phyloP scores from a whole-genome alignment of 2,888 invertebrate genomes.

The Eupithecia pulchellata region DNA sequence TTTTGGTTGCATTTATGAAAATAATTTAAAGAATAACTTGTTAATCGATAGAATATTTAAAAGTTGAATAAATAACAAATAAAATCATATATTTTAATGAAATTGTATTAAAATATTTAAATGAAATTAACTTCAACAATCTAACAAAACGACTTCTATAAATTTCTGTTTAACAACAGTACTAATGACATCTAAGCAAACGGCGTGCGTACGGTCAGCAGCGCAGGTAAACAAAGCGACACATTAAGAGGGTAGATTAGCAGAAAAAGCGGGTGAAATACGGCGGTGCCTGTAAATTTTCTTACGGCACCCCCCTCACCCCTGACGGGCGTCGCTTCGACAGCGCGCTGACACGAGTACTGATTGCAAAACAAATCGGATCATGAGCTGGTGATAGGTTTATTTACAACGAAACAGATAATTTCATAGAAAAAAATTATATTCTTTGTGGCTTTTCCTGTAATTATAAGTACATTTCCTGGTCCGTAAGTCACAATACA shows the following conservation, averaged over 20 bases:
- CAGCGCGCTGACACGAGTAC: conserved; percentile 76
- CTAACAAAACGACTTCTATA: background rate
- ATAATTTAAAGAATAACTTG: background rate
- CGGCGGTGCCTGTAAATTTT: conserved; percentile 84
- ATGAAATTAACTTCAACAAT: background rate
- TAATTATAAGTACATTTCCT: background rate
- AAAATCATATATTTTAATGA: too few relatives aligned
- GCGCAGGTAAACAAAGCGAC: conserved; percentile 84
- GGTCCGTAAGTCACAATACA: background rate
- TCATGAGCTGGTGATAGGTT: background rate
- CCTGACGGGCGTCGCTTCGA: conserved; percentile 78
- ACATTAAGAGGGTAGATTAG: conserved; percentile 84
- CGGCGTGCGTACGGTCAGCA: conserved; percentile 76
- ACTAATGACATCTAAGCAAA: conserved; percentile 50
- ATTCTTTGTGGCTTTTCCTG: background rate
- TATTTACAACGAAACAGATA: background rate
- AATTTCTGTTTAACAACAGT: conserved; percentile 6
- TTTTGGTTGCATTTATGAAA: background rate
- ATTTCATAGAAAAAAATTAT: background rate
- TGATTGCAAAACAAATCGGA: conserved; percentile 54
- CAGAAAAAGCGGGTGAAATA: conserved; percentile 82
- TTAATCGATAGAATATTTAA: background rate
- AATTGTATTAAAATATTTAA: too few relatives aligned
- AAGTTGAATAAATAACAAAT: background rate
- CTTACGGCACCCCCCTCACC: conserved; percentile 79